Evolutionary conservation across 2,888 invertebrate species (phyloP).

Genomic region (Aethes cnicana): DNA sequence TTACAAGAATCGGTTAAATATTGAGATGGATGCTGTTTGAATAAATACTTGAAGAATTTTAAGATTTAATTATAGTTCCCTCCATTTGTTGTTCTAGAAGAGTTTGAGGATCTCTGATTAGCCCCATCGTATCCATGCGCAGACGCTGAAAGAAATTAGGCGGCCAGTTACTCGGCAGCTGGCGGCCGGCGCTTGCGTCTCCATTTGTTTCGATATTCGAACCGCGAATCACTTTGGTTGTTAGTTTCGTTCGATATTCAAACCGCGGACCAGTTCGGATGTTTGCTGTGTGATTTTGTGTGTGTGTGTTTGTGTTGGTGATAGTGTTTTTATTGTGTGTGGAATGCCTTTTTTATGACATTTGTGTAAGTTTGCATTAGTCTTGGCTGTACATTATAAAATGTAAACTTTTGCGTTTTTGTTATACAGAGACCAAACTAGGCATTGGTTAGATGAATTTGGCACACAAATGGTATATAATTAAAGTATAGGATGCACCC

Average conservation of each 20-base stretch:
- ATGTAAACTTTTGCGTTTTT: too few relatives aligned
- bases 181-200: slow-evolving; percentile 60
- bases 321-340: slow-evolving; percentile 1
- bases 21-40: too few relatives aligned
- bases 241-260: background rate
- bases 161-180: slow-evolving; percentile 65
- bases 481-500: too few relatives aligned
- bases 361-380: slow-evolving; percentile 13
- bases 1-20: too few relatives aligned
- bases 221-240: background rate
- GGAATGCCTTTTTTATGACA: background rate
- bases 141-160: slow-evolving; percentile 58
- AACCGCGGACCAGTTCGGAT: background rate
- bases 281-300: background rate
- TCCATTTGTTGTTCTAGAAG: background rate
- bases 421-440: too few relatives aligned
- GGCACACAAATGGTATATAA: too few relatives aligned
- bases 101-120: slow-evolving; percentile 17
- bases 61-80: background rate
- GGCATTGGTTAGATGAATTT: too few relatives aligned
- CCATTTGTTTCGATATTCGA: slow-evolving; percentile 9
- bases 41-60: too few relatives aligned
- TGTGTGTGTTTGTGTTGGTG: slow-evolving; percentile 1
- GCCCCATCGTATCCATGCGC: slow-evolving; percentile 35
- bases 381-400: too few relatives aligned